phyloP scores from a whole-genome alignment of 2,888 invertebrate genomes.

The Strigamia crassipes region DNA sequence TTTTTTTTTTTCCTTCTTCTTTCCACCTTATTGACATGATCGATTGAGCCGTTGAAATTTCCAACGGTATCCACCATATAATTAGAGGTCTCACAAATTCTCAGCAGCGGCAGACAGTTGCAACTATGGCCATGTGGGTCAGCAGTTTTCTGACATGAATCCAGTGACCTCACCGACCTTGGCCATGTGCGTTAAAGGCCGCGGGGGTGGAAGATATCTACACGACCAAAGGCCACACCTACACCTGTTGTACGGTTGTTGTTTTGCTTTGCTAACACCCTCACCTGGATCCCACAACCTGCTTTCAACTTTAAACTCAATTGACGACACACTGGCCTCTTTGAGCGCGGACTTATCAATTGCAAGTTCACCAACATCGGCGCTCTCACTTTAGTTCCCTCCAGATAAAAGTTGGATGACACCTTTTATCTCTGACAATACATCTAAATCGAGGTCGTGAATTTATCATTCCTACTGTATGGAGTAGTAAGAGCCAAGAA shows the following conservation, averaged over 20 bases:
- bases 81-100: conserved; percentile 8
- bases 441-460: conserved; percentile 25
- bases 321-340: conserved; percentile 14
- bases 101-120: conserved; percentile 22
- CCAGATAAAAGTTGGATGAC: conserved; percentile 3
- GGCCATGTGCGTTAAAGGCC: conserved; percentile 28
- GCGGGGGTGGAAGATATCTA: conserved; percentile 21
- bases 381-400: conserved; percentile 6
- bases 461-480: neutral
- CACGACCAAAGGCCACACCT: conserved; percentile 22
- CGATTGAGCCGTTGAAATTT: conserved; percentile 8
- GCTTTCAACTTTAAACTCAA: conserved; percentile 14
- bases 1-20: neutral
- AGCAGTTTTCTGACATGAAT: conserved; percentile 32
- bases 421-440: neutral
- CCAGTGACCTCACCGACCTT: conserved; percentile 26
- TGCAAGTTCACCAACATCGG: neutral
- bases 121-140: conserved; percentile 27
- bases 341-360: neutral
- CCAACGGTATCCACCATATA: conserved; percentile 20
- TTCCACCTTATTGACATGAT: neutral
- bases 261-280: conserved; percentile 28
- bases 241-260: neutral
- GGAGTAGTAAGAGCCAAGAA: neutral
- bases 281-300: neutral